Evolutionary conservation across 1,140 invertebrate species (phyloP).

Genomic region (Papilio polyxenes): DNA sequence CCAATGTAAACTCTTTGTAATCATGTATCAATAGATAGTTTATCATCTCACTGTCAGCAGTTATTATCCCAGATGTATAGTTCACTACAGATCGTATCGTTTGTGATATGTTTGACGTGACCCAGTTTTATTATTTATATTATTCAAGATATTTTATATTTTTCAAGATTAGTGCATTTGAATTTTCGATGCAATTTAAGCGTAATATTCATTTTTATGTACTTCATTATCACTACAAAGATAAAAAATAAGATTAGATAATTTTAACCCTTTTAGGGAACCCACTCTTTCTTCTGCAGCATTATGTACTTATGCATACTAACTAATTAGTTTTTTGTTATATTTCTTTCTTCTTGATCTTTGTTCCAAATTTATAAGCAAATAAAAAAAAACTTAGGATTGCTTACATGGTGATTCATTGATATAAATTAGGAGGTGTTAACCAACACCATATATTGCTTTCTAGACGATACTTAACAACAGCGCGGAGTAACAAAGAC

Average conservation of each 20-base stretch:
- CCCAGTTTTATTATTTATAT: neutral
- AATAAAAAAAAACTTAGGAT: neutral
- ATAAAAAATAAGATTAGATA: too few species aligned
- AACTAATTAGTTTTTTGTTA: neutral
- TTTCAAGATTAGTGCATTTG: too few species aligned
- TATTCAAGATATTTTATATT: too few species aligned
- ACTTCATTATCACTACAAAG: too few species aligned
- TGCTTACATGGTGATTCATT: neutral
- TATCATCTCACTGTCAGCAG: neutral
- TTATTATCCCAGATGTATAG: neutral
- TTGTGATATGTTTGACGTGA: neutral
- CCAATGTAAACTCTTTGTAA: conserved; percentile 21
- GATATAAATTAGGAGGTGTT: neutral
- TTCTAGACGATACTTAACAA: neutral
- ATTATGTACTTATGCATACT: too few species aligned
- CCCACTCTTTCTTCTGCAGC: too few species aligned
- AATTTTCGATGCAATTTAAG: too few species aligned
- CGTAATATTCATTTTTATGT: too few species aligned
- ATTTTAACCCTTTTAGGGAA: too few species aligned
- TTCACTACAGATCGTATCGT: neutral
- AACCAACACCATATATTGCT: neutral
- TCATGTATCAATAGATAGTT: conserved; percentile 19
- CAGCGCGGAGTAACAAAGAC: conserved; percentile 10
- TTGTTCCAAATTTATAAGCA: too few species aligned
- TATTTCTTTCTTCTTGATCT: neutral